A percentile compares a stretch with the other conserved stretches of the same genome.
Conservation (phyloP, 2,888 invertebrate species). For the Hyalella azteca region DNA sequence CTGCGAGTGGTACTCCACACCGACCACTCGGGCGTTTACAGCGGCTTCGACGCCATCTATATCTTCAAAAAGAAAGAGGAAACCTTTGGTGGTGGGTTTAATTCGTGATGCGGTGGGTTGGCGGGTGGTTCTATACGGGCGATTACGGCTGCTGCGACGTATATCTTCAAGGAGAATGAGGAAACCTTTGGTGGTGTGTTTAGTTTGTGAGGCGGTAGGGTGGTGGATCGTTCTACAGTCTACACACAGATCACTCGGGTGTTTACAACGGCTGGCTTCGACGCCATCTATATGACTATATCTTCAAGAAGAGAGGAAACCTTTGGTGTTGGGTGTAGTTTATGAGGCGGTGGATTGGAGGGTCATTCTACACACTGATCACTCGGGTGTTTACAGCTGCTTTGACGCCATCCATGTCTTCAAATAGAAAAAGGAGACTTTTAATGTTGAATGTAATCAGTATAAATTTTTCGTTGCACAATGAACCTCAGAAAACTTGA, state of each 20-base stretch:
- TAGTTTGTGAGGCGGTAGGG: conserved; percentile 81
- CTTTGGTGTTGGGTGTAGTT: conserved; percentile 70
- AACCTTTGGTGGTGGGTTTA: conserved; percentile 72
- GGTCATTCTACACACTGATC: conserved; percentile 86
- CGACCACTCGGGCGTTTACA: conserved; percentile 83
- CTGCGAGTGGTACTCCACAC: conserved; percentile 88
- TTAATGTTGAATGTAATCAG: conserved; percentile 71
- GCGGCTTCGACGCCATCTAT: conserved; percentile 95
- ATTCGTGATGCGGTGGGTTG: conserved; percentile 88
- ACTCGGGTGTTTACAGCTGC: conserved; percentile 86
- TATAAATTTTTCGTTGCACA: too few relatives aligned
- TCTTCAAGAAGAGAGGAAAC: conserved; percentile 89
- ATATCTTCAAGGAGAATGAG: conserved; percentile 88
- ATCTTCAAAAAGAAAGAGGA: conserved; percentile 88
- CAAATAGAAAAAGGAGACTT: conserved; percentile 82
- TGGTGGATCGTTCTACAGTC: conserved; percentile 86
- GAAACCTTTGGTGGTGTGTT: conserved; percentile 75
- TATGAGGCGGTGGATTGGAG: conserved; percentile 87
- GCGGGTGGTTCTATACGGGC: conserved; percentile 82
- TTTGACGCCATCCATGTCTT: conserved; percentile 96
- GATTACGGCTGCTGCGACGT: conserved; percentile 97
- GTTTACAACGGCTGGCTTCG: conserved; percentile 96
- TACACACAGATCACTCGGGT: too few relatives aligned
- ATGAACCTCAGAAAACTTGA: too few relatives aligned
- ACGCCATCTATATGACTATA: too few relatives aligned